These are phyloP conservation scores for Stichodactyla mertensii DNA, from an alignment of 64 coral and sea anemone genomes.

Conservation along the genomic window DNA sequence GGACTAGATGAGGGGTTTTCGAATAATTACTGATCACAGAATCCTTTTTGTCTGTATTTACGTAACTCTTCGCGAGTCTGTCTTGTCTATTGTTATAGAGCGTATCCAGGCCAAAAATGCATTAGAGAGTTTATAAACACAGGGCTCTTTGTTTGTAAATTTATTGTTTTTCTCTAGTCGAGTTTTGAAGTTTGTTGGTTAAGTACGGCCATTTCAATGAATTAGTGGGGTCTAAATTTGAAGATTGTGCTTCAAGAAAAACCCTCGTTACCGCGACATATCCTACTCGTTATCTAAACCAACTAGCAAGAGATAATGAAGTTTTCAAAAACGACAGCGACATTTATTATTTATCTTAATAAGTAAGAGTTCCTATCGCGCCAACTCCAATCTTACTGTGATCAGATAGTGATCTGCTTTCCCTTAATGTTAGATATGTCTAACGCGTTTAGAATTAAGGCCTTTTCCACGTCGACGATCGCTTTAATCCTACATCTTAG, in stretches of 20 bases:
- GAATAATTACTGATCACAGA: not conserved
- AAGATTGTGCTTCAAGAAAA: conserved; percentile 3
- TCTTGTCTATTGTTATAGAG: not conserved
- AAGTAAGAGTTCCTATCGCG: conserved; percentile 13
- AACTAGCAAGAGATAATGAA: conserved; percentile 15
- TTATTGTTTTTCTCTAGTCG: not conserved
- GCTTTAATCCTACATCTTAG: not conserved
- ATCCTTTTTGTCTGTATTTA: conserved; percentile 17
- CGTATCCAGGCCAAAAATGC: conserved; percentile 2
- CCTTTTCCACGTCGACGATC: conserved; percentile 4
- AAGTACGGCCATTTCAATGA: not conserved
- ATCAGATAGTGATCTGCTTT: conserved; percentile 17
- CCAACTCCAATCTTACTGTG: conserved; percentile 1
- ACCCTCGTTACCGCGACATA: not conserved
- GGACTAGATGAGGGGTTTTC: not conserved
- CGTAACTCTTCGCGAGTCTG: conserved; percentile 6
- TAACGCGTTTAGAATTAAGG: conserved; percentile 7
- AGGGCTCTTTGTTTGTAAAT: conserved; percentile 9
- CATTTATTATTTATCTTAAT: conserved; percentile 32
- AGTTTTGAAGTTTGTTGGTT: conserved; percentile 18
- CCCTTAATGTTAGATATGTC: not conserved
- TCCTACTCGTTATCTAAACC: conserved; percentile 3
- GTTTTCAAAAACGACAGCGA: conserved; percentile 20
- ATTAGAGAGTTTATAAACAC: conserved; percentile 14
- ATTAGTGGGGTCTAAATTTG: not conserved